Evolutionary conservation across 2,113 vertebrate species (phyloP).

Genomic region (Neotoma lepida): DNA sequence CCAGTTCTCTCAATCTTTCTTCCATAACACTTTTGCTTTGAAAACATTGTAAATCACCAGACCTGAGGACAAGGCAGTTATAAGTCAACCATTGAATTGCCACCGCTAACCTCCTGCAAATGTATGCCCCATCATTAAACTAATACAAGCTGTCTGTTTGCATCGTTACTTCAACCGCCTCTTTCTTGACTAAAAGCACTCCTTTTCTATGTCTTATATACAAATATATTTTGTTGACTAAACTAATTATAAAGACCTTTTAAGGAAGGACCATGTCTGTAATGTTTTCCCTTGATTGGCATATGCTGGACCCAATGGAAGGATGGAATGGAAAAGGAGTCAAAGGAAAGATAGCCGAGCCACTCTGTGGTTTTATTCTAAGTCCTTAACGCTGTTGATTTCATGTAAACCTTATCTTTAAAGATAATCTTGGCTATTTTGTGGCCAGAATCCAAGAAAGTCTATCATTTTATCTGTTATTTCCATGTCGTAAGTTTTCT

Average conservation of each 20-base stretch:
- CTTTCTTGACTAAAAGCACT: constrained; percentile 7
- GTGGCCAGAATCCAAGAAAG: constrained; percentile 26
- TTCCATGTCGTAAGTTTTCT: background rate
- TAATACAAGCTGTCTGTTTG: background rate
- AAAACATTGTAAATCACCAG: background rate
- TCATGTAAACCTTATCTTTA: constrained; percentile 25
- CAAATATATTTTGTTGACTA: background rate
- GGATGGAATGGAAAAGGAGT: background rate
- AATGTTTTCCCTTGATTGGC: background rate
- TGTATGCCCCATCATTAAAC: background rate
- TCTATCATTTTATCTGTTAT: background rate
- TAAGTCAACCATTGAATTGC: background rate
- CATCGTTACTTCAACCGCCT: background rate
- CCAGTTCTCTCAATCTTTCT: background rate
- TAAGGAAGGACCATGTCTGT: background rate
- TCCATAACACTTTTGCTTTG: background rate
- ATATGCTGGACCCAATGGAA: background rate
- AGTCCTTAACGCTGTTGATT: background rate
- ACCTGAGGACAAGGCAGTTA: background rate
- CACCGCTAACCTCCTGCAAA: background rate
- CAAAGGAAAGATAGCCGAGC: background rate
- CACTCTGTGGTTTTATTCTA: background rate
- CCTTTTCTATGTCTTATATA: background rate
- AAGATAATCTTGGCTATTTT: constrained; percentile 5
- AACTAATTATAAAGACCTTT: background rate